Conservation (phyloP, 2,888 invertebrate genomes). For the Eulithis testata region DNA sequence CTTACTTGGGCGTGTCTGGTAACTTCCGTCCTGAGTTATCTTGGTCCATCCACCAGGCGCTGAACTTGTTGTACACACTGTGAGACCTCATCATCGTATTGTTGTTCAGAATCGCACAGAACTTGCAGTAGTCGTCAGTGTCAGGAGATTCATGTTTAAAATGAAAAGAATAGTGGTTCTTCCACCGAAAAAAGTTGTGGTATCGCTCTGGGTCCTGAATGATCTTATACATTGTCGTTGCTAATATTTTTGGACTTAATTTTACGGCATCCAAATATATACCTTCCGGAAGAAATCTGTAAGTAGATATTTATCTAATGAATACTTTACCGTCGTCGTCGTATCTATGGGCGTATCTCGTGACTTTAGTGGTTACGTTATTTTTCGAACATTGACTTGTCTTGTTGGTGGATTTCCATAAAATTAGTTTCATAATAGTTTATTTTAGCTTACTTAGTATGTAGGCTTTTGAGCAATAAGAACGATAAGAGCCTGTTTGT, state of each 20-base stretch:
- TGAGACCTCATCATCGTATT: slow-evolving; percentile 42
- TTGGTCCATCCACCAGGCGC: slow-evolving; percentile 59
- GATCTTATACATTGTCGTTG: slow-evolving; percentile 53
- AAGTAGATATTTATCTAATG: slow-evolving; percentile 26
- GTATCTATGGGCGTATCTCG: no score
- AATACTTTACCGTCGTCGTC: no score
- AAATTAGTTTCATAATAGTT: no score
- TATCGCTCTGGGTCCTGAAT: slow-evolving; percentile 54
- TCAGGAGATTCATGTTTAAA: slow-evolving; percentile 52
- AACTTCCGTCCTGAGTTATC: not conserved
- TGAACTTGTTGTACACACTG: slow-evolving; percentile 51
- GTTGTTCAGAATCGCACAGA: slow-evolving; percentile 62
- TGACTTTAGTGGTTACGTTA: no score
- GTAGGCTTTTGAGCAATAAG: not conserved
- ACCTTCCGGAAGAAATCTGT: slow-evolving; percentile 66
- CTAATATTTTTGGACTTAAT: slow-evolving; percentile 55
- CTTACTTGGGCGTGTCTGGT: not conserved
- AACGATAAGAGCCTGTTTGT: not conserved
- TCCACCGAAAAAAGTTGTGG: slow-evolving; percentile 64
- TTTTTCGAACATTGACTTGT: no score
- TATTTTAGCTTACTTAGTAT: no score
- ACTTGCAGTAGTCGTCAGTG: slow-evolving; percentile 63
- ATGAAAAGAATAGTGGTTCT: slow-evolving; percentile 59
- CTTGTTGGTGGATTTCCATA: no score
- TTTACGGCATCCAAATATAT: slow-evolving; percentile 61